Percentiles rank a stretch among this genome's conserved stretches.
These are phyloP conservation scores for Champsocephalus gunnari DNA, from an alignment of 2,797 vertebrate genomes.

Conservation along the genomic window DNA sequence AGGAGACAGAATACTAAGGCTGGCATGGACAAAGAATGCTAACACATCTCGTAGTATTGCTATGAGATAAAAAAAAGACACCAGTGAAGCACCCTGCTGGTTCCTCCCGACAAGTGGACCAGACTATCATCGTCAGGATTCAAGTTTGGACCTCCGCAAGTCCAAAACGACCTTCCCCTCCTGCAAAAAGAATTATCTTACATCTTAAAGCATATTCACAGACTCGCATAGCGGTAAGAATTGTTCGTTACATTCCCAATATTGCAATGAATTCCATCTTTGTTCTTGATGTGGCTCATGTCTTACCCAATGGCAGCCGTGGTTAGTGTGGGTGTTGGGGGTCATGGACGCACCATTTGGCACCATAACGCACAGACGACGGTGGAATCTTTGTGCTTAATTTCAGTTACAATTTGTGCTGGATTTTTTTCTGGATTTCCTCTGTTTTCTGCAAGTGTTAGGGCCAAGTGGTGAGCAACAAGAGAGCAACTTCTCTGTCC, in stretches of 20 bases:
- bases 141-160: slow-evolving; percentile 77
- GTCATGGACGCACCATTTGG: slow-evolving; percentile 59
- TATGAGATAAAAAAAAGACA: slow-evolving; percentile 37
- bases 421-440: background rate
- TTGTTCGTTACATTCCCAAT: background rate
- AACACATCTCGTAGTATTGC: slow-evolving; percentile 49
- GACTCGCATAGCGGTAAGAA: slow-evolving; percentile 88
- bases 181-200: slow-evolving; percentile 69
- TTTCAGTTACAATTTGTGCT: background rate
- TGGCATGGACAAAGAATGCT: slow-evolving; percentile 61
- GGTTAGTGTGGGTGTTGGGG: slow-evolving; percentile 3
- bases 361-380: slow-evolving; percentile 44
- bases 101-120: slow-evolving; percentile 58
- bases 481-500: slow-evolving; percentile 51
- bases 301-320: slow-evolving; percentile 11
- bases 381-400: background rate
- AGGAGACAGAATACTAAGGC: slow-evolving; percentile 29
- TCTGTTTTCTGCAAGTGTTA: background rate
- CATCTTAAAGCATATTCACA: slow-evolving; percentile 83
- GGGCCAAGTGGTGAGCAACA: slow-evolving; percentile 48
- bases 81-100: slow-evolving; percentile 41
- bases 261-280: background rate
- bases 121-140: slow-evolving; percentile 51
- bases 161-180: slow-evolving; percentile 67
- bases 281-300: slow-evolving; percentile 1